phyloP scores from a whole-genome alignment of 1,140 invertebrate species.

The Lethrus apterus region DNA sequence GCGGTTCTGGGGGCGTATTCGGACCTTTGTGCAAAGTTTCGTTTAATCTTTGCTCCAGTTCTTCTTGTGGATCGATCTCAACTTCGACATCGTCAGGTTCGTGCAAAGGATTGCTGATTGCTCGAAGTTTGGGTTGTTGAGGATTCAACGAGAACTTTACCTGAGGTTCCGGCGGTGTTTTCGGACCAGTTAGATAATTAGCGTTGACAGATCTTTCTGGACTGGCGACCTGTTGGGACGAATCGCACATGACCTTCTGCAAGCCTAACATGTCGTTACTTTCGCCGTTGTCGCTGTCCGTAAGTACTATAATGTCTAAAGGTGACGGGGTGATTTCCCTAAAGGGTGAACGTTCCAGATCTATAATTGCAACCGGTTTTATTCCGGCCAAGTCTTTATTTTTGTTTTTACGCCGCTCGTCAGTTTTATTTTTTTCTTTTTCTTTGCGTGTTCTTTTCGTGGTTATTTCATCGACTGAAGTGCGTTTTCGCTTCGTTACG shows the following conservation, averaged over 20 bases:
- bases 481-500: conserved; percentile 31
- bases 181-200: conserved; percentile 50
- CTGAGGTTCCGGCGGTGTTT: conserved; percentile 67
- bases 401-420: conserved; percentile 18
- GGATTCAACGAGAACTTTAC: conserved; percentile 59
- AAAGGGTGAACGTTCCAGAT: conserved; percentile 74
- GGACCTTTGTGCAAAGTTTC: conserved; percentile 43
- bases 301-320: conserved; percentile 70
- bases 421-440: conserved; percentile 10
- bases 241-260: conserved; percentile 28
- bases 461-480: conserved; percentile 25
- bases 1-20: conserved; percentile 58
- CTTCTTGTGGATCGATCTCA: conserved; percentile 41
- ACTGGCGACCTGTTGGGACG: conserved; percentile 34
- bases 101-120: conserved; percentile 54
- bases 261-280: conserved; percentile 30
- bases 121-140: conserved; percentile 51
- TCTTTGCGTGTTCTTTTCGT: conserved; percentile 32
- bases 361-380: conserved; percentile 76
- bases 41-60: conserved; percentile 41
- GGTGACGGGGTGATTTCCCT: conserved; percentile 70
- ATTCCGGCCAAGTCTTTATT: conserved; percentile 44
- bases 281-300: conserved; percentile 67
- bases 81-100: conserved; percentile 45
- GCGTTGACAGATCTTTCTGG: conserved; percentile 28